Evolutionary conservation across 1,140 invertebrate genomes (phyloP), one percentile per base, ranked within the genome.

Genomic region (Coelopa frigida): DNA sequence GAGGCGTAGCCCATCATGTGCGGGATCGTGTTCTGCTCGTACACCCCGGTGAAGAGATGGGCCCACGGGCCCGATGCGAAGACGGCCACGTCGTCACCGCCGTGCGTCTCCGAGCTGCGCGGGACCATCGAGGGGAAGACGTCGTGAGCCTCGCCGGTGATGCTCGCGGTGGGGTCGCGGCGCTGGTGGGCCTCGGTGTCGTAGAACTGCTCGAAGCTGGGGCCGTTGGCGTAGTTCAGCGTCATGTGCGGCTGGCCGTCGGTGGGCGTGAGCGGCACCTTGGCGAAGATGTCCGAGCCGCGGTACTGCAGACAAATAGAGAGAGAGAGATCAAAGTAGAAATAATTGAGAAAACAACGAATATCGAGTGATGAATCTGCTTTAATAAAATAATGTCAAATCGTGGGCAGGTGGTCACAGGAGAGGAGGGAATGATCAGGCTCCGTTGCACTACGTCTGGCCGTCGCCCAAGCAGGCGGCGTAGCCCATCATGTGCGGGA

Each of bases 401-500:
- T n/a, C n/a, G n/a, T n/a, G n/a, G n/a, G n/a, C n/a, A n/a, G n/a
- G n/a, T n/a, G n/a, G n/a, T n/a, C n/a, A n/a, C n/a, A n/a, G n/a
- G n/a, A n/a, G n/a, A n/a, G n/a, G n/a, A n/a, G n/a, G n/a, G n/a
- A n/a, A n/a, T n/a, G n/a, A n/a, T n/a, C n/a, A n/a, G n/a, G n/a
- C n/a, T n/a, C 14, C 14, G 14, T 10, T 47, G 51, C 63, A 67
- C 50, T 57, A 44, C 42, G 56, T 66, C 10, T 58, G 50, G 3
- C 62, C 68, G n/a, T 56, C 50, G 22, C 74, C 76, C 20, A 79
- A 60, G 44, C 81, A 82, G 3, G 75, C 69, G 2, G 81, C 77
- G 51, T 81, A 83, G 10, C 79, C 81, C 57, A 89, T 79, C 15
- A 81, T 75, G 58, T 87, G 83, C 22, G 84, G 79, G 12, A 90